These are phyloP conservation scores for Spizella passerina DNA, from an alignment of 2,797 vertebrate species.

Conservation along the genomic window DNA sequence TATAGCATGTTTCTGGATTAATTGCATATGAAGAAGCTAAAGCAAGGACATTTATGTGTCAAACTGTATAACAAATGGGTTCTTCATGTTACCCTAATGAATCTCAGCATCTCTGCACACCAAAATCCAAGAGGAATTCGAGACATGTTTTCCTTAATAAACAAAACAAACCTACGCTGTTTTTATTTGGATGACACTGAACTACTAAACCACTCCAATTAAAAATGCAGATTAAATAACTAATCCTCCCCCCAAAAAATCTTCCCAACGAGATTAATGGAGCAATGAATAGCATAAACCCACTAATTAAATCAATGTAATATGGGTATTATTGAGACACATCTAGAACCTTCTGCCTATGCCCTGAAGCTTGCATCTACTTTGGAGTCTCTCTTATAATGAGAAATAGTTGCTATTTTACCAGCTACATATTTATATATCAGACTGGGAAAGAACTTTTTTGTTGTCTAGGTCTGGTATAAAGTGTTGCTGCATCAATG, in stretches of 20 bases:
- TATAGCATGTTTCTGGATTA: neutral
- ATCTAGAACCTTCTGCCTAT: neutral
- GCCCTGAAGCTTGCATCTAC: neutral
- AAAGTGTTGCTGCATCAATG: neutral
- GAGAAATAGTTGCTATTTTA: neutral
- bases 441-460: neutral
- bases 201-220: neutral
- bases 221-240: constrained; percentile 40
- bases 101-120: neutral
- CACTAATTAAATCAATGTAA: constrained; percentile 24
- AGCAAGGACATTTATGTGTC: neutral
- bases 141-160: neutral
- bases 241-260: neutral
- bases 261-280: neutral
- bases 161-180: neutral
- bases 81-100: neutral
- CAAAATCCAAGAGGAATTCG: neutral
- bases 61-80: neutral
- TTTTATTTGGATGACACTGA: neutral
- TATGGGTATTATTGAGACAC: neutral
- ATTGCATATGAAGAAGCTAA: neutral
- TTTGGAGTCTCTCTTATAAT: neutral
- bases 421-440: neutral
- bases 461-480: neutral
- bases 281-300: constrained; percentile 10